Conservation (phyloP, 2,113 vertebrate species). For the Holacanthus passer region DNA sequence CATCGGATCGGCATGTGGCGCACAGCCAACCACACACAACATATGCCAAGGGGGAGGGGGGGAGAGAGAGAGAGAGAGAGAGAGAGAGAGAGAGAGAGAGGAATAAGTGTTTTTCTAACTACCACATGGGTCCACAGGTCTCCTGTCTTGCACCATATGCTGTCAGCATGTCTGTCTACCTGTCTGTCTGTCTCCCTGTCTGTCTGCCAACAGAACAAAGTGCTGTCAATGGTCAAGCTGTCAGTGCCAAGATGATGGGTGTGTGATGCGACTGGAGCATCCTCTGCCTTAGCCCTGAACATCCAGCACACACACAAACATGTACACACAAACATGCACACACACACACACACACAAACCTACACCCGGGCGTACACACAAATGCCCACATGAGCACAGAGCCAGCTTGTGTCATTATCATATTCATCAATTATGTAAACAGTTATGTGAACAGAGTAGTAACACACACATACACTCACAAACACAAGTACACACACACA, state of each 20-base stretch:
- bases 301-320: conserved; percentile 17
- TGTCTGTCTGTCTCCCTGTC: conserved; percentile 61
- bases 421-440: conserved; percentile 90
- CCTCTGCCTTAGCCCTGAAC: conserved; percentile 36
- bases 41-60: conserved; percentile 77
- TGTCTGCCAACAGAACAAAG: conserved; percentile 67
- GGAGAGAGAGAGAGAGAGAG: conserved; percentile 30
- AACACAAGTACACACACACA: conserved; percentile 15
- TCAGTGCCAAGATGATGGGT: conserved; percentile 62
- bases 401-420: conserved; percentile 87
- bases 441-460: conserved; percentile 80
- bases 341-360: conserved; percentile 12
- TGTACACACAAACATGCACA: conserved; percentile 6
- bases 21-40: conserved; percentile 81
- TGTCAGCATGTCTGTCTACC: conserved; percentile 70
- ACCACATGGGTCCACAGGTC: conserved; percentile 79
- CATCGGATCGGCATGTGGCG: conserved; percentile 84
- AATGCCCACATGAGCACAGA: conserved; percentile 67
- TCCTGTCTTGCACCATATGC: conserved; percentile 77
- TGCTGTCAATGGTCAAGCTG: conserved; percentile 76
- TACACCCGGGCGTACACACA: conserved; percentile 53
- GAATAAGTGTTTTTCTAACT: conserved; percentile 64
- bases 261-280: conserved; percentile 40
- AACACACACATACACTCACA: conserved; percentile 60
- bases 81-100: conserved; percentile 34